These are phyloP conservation scores for Eriosoma lanigerum DNA, from an alignment of 1,140 invertebrate genomes.

Conservation along the genomic window DNA sequence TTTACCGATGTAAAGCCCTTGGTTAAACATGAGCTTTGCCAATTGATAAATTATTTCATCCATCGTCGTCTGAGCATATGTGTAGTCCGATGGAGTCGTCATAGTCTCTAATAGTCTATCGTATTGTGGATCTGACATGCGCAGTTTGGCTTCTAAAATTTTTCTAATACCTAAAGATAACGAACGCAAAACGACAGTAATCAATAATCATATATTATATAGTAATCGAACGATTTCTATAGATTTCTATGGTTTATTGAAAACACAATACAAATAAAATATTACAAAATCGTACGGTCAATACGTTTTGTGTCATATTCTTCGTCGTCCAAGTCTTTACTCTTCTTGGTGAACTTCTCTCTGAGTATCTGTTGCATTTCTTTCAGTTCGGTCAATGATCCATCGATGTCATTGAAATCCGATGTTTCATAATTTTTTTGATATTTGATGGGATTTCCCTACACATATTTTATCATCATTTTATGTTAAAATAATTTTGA, in stretches of 20 bases:
- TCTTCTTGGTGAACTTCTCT: conserved; percentile 19
- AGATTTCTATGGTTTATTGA: no score
- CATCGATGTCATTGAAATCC: conserved; percentile 41
- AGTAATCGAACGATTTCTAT: no score
- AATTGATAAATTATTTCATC: conserved; percentile 76
- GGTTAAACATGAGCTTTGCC: conserved; percentile 74
- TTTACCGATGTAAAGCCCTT: conserved; percentile 66
- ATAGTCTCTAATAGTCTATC: conserved; percentile 61
- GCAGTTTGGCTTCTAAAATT: conserved; percentile 35
- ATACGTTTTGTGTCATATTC: conserved; percentile 2
- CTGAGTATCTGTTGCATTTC: conserved; percentile 44
- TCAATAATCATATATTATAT: no score
- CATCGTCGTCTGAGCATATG: conserved; percentile 71
- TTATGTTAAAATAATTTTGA: no score
- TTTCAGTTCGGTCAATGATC: conserved; percentile 18
- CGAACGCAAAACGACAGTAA: no score
- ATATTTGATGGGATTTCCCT: conserved; percentile 22
- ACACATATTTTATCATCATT: no score
- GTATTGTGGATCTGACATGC: conserved; percentile 58
- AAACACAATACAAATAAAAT: background rate
- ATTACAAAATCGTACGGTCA: background rate
- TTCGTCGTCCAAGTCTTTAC: background rate
- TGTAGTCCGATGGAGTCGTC: conserved; percentile 61
- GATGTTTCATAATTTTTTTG: conserved; percentile 32
- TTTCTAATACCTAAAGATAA: conserved; percentile 10